Base-by-base conservation (phyloP, 2,888 invertebrate genomes). In the Dynastes tityus region DNA sequence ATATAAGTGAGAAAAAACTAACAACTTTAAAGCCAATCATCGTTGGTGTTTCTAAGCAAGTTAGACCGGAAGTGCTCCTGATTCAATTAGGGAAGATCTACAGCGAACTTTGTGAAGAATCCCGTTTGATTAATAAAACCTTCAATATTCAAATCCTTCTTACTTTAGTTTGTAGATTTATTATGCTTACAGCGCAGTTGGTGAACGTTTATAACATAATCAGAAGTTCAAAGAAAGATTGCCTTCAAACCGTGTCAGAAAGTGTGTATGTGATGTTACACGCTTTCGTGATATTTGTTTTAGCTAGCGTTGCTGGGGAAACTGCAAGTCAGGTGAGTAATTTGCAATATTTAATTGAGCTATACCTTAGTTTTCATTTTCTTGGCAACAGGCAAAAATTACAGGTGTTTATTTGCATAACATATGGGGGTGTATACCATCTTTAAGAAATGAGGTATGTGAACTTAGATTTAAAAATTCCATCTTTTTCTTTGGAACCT, bases 101-200 rank as follows among this genome's bases (percentile, higher is more conserved):
- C 70, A 73, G 81, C 55, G 65, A 80, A 27, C 78, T 84, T 9
- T 83, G 78, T 63, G 78, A 78, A 9, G 79, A 82, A 22, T 80
- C 80, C 6, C 80, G 77, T 63, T 74, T 80, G 67, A 65, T 83
- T 9, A 84, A 82, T 79, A 78, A 78, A 16, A 77, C 81, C 5
- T 84, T 80, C 71, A 81, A 82, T 2, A 65, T 83, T 6, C 82
- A 82, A 49, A 29, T 83, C 0, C 67, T 84, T 51, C 74, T 80
- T 0, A 82, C 81, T n/a, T 78, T 84, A 8, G 76, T 76, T 13
- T 80, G 80, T 32, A 75, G 82, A 77, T 82, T 83, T 68, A 79
- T 83, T 11, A 83, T 83, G 82, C 80, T 82, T 45, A 82, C 81
- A 8, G 82, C 83, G 4, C 83, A 83, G 61, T 65, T 83, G 16